Evolutionary conservation across 2,113 vertebrate genomes (phyloP), one percentile per base, ranked within the genome.

Genomic region (Corvus moneduloides): DNA sequence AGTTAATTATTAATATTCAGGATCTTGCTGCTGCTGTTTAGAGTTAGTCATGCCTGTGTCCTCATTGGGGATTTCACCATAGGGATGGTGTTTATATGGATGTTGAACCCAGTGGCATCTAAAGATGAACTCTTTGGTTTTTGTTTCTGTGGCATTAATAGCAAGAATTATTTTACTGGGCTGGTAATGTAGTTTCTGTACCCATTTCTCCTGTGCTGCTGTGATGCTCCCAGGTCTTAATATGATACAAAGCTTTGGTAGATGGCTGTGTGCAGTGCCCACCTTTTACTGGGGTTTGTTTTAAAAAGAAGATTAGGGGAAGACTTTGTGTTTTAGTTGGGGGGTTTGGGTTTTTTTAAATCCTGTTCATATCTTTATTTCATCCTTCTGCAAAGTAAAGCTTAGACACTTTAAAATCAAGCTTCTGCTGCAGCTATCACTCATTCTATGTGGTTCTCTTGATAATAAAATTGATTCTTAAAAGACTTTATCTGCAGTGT

Each of bases 1-100:
- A 84, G 72, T 90, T 96, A 97, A 96, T 93, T 69, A 75, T 96
- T 96, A 93, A 93, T 52, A 28, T 52, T 75, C 67, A 59, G 71
- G 23, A 14, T 90, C 41, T 90, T 68, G 48, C 63, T 63, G 56
- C 46, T 59, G 27, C 17, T 78, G 41, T 74, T 94, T n/a, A 52
- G 68, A 51, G 43, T 94, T 95, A 89, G 87, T 96, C 85, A 84
- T 37, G 55, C 51, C 0, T 62, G 35, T 69, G 58, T 73, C 49
- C 55, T 84, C 16, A 18, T 17, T n/a, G 28, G 37, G 56, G 69
- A 46, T 94, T 96, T 91, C 32, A 35, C 62, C 23, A 11, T 11
- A 43, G 72, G 9, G 0, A 32, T 71, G 32, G 55, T 10, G 9
- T 84, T 55, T 80, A 28, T 0, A 1, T 71, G 83, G 28, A 5